A percentile compares a stretch with the other conserved stretches of the same genome.
Evolutionary conservation across 2,797 vertebrate genomes (phyloP).

Genomic region (Onychomys arenicola): DNA sequence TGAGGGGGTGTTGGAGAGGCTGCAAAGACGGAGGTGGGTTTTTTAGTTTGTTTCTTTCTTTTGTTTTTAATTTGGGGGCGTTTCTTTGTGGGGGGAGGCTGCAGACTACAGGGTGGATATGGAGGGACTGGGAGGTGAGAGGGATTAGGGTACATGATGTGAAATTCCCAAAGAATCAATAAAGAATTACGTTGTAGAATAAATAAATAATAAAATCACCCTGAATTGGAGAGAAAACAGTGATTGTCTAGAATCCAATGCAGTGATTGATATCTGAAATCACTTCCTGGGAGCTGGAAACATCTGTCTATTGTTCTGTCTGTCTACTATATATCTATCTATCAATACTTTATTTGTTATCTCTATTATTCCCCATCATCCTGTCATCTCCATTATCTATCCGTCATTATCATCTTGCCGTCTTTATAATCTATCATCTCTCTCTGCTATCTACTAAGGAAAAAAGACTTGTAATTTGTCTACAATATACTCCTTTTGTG

Average conservation of each 20-base stretch:
- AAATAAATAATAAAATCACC: constrained; percentile 17
- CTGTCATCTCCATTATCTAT: background rate
- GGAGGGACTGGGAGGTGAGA: background rate
- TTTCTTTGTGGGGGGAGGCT: too few species aligned
- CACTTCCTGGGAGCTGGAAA: background rate
- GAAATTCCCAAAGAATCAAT: background rate
- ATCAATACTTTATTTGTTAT: background rate
- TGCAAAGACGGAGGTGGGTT: background rate
- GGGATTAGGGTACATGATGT: background rate
- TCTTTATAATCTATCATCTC: background rate
- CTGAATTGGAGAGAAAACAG: background rate
- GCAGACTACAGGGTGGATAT: background rate
- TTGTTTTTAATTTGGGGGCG: background rate
- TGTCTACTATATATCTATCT: background rate
- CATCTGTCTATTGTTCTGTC: background rate
- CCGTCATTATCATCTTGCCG: background rate
- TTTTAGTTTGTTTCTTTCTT: background rate
- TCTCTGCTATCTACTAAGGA: background rate
- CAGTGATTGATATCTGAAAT: background rate
- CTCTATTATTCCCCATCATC: background rate
- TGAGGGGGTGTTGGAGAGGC: background rate
- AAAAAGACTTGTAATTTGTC: background rate
- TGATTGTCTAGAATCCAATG: background rate
- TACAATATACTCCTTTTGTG: background rate
- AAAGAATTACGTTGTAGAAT: too few species aligned